Conservation (phyloP, 2,113 vertebrate genomes). For the Delphinapterus leucas region DNA sequence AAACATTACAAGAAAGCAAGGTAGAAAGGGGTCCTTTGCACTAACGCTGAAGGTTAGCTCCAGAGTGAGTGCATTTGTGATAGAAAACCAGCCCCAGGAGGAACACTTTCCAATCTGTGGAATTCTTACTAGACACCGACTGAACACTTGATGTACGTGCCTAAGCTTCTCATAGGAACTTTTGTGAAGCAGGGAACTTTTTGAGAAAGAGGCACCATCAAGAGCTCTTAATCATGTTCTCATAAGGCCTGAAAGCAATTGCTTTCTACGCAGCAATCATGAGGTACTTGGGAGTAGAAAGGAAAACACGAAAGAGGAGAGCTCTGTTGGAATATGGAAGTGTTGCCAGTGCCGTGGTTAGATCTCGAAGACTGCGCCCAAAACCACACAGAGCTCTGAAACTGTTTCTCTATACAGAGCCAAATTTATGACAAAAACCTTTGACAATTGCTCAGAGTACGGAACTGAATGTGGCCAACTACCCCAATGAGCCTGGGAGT, state of each 20-base stretch:
- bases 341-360: neutral
- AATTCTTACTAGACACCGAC: neutral
- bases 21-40: neutral
- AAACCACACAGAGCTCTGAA: neutral
- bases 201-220: neutral
- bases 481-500: neutral
- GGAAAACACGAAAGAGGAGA: neutral
- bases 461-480: neutral
- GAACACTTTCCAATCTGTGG: neutral
- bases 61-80: neutral
- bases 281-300: neutral
- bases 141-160: neutral
- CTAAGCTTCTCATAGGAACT: neutral
- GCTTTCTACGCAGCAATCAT: neutral
- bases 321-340: fast-evolving
- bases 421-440: neutral
- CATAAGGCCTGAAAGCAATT: neutral
- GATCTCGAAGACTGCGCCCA: neutral
- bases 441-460: neutral
- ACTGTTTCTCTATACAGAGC: neutral
- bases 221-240: neutral
- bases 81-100: neutral
- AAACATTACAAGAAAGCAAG: neutral
- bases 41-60: neutral
- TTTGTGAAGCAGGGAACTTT: neutral